phyloP scores from a whole-genome alignment of 2,797 vertebrate species.

The Odontamblyopus rebecca region DNA sequence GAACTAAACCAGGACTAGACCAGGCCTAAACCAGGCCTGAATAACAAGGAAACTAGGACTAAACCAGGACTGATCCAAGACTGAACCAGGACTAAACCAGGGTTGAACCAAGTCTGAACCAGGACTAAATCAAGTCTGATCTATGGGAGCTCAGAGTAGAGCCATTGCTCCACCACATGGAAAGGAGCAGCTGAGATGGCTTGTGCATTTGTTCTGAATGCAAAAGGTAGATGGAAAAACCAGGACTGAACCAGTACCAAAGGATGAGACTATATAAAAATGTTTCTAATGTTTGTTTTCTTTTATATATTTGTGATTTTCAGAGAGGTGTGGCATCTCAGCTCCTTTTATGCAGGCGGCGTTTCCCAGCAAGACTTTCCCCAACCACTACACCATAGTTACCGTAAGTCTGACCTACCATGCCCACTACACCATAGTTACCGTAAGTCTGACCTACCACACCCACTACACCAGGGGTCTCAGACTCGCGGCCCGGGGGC shows the following conservation, averaged over 20 bases:
- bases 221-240: too few relatives aligned
- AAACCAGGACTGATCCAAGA: neutral
- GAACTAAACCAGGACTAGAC: too few relatives aligned
- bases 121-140: neutral
- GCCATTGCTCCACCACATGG: too few relatives aligned
- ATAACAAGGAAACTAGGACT: too few relatives aligned
- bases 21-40: too few relatives aligned
- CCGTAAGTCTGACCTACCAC: constrained; percentile 67
- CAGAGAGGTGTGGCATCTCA: constrained; percentile 75
- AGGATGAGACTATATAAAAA: too few relatives aligned
- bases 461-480: constrained; percentile 70
- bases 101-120: neutral
- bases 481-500: too few relatives aligned
- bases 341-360: constrained; percentile 75
- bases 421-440: neutral
- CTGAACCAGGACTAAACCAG: neutral
- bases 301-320: constrained; percentile 2
- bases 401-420: constrained; percentile 58
- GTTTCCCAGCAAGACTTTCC: constrained; percentile 80
- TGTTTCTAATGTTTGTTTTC: too few relatives aligned
- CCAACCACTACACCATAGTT: constrained; percentile 80
- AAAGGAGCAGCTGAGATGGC: too few relatives aligned
- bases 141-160: too few relatives aligned
- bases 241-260: too few relatives aligned
- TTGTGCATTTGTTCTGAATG: too few relatives aligned